A percentile compares a stretch with the other conserved stretches of the same genome.
phyloP scores from a whole-genome alignment of 2,797 vertebrate species.

The Lagodon rhomboides region DNA sequence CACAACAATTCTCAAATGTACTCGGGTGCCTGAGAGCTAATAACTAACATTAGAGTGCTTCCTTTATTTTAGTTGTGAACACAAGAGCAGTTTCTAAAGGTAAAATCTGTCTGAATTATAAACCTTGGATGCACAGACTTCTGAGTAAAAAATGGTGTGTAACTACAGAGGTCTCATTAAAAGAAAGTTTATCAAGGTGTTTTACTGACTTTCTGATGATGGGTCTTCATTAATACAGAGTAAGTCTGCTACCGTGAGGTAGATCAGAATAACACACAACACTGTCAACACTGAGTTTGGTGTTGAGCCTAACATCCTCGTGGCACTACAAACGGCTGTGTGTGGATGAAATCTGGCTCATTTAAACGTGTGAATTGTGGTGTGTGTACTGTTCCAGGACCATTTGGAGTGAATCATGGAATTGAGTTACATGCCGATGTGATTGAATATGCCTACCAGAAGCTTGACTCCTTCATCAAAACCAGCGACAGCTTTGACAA shows the following conservation, averaged over 20 bases:
- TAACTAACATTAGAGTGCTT: neutral
- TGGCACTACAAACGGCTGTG: neutral
- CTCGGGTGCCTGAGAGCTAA: neutral
- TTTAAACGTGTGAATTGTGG: neutral
- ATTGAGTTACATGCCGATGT: conserved; percentile 95
- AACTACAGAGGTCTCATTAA: no score
- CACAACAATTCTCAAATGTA: neutral
- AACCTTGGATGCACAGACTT: no score
- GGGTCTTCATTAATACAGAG: no score
- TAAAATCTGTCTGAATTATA: no score
- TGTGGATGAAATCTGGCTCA: neutral
- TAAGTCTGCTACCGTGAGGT: no score
- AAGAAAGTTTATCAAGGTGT: no score
- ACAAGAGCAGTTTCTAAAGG: no score
- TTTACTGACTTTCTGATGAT: no score
- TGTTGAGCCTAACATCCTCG: neutral
- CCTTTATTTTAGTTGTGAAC: no score
- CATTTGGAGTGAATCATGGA: conserved; percentile 96
- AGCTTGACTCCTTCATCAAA: conserved; percentile 95
- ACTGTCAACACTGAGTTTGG: neutral
- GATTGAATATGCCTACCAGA: conserved; percentile 95
- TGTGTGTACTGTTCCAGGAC: conserved; percentile 83
- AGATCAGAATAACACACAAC: neutral
- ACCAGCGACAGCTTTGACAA: conserved; percentile 97
- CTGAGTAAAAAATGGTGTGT: no score